phyloP scores from a whole-genome alignment of 1,140 invertebrate genomes.

The Penaeus chinensis region DNA sequence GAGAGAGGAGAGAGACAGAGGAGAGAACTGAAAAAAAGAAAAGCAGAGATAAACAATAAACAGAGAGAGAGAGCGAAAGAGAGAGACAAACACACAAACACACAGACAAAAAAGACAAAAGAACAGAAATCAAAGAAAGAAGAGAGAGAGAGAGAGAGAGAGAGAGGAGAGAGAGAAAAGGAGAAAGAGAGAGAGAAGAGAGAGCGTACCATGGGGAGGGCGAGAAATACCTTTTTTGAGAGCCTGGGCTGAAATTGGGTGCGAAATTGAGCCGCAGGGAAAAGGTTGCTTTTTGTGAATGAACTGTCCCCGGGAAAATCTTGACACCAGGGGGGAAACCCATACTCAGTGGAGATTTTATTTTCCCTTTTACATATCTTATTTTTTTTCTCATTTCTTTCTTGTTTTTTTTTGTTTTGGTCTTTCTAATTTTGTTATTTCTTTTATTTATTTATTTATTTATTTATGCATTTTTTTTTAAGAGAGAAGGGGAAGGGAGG shows the following conservation, averaged over 20 bases:
- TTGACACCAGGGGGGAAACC: too few relatives aligned
- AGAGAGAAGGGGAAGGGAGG: neutral
- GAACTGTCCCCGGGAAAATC: too few relatives aligned
- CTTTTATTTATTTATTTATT: neutral
- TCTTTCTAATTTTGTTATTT: neutral
- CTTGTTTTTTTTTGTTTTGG: neutral
- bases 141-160: neutral
- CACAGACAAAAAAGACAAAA: neutral
- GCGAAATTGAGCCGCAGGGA: too few relatives aligned
- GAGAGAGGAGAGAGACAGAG: too few relatives aligned
- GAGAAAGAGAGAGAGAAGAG: neutral
- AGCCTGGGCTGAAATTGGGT: too few relatives aligned
- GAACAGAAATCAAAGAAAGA: neutral
- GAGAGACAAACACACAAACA: neutral
- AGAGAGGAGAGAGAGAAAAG: neutral
- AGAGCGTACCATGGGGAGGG: neutral
- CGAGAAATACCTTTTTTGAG: neutral
- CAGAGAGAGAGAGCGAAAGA: neutral
- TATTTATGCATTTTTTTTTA: too few relatives aligned
- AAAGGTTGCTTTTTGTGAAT: too few relatives aligned
- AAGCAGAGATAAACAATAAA: too few relatives aligned
- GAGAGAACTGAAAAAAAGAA: too few relatives aligned
- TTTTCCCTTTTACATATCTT: too few relatives aligned
- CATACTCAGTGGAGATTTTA: too few relatives aligned
- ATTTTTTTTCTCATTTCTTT: too few relatives aligned